Conservation (phyloP, 2,797 vertebrate species). For the Acanthurus lineatus region DNA sequence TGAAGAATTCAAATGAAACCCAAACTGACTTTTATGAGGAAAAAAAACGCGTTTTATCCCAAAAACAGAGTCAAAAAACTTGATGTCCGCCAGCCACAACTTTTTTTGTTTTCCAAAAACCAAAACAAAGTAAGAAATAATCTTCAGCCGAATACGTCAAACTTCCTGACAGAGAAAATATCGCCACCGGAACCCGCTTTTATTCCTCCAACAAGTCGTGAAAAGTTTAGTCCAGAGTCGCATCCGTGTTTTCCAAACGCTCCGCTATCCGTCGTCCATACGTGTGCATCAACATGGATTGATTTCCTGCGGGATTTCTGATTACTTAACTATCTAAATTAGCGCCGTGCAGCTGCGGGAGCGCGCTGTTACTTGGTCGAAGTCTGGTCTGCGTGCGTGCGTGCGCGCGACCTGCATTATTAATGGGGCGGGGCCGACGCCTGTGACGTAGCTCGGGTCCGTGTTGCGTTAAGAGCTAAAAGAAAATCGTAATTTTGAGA, state of each 20-base stretch:
- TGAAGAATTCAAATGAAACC: background rate
- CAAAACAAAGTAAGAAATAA: slow-evolving; percentile 73
- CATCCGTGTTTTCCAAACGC: background rate
- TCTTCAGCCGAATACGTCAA: slow-evolving; percentile 72
- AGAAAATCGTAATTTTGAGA: slow-evolving; percentile 1
- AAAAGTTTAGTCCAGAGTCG: slow-evolving; percentile 24
- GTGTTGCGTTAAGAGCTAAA: background rate
- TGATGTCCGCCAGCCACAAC: slow-evolving; percentile 14
- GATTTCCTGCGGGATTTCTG: slow-evolving; percentile 51
- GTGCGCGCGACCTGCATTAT: slow-evolving; percentile 43
- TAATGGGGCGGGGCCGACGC: slow-evolving; percentile 57
- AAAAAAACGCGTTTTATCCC: background rate
- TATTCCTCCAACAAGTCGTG: slow-evolving; percentile 50
- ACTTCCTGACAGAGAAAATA: slow-evolving; percentile 82
- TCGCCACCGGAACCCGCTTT: slow-evolving; percentile 81
- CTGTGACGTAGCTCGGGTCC: slow-evolving; percentile 65
- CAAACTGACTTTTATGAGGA: slow-evolving; percentile 9
- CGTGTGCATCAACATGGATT: background rate
- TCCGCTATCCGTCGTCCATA: background rate
- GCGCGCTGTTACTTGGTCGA: slow-evolving; percentile 79
- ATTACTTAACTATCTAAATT: slow-evolving; percentile 60
- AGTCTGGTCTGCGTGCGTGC: slow-evolving; percentile 58
- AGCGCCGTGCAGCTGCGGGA: slow-evolving; percentile 67
- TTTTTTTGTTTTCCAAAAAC: slow-evolving; percentile 42
- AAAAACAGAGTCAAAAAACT: background rate